A percentile compares a stretch with the other conserved stretches of the same genome.
phyloP scores from a whole-genome alignment of 2,113 vertebrate species.

The Odobenus rosmarus region DNA sequence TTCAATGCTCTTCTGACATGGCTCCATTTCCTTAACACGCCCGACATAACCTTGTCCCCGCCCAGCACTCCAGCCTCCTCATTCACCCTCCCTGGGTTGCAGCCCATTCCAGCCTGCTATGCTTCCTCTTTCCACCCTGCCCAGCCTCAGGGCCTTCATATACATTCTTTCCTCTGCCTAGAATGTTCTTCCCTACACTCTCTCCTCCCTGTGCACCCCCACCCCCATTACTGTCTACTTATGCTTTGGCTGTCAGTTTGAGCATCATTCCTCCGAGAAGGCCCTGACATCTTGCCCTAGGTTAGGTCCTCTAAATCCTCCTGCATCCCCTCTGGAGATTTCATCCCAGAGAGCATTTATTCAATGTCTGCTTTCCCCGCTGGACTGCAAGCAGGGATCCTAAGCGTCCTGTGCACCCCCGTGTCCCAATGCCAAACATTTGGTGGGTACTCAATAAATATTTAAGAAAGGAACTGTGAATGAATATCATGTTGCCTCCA shows the following conservation, averaged over 20 bases:
- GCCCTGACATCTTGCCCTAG: neutral
- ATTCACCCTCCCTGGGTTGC: neutral
- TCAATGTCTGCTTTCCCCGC: neutral
- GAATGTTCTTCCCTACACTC: neutral
- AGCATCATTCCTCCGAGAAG: neutral
- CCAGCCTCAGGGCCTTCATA: neutral
- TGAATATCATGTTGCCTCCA: neutral
- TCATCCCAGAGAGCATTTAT: neutral
- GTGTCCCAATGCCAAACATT: neutral
- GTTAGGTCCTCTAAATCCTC: neutral
- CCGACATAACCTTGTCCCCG: neutral
- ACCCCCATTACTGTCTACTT: neutral
- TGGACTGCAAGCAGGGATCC: neutral
- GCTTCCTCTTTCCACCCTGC: neutral
- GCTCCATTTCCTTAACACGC: neutral
- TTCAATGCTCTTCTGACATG: neutral
- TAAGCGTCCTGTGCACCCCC: neutral
- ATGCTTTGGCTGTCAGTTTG: neutral
- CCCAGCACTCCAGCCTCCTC: neutral
- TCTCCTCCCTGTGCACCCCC: neutral
- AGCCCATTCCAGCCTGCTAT: neutral
- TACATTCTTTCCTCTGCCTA: neutral
- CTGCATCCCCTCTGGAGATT: neutral
- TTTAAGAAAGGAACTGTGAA: constrained; percentile 7
- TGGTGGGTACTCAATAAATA: neutral